Percentiles rank a stretch among this genome's conserved stretches.
phyloP scores from a whole-genome alignment of 2,888 invertebrate genomes.

The Mimas tiliae region DNA sequence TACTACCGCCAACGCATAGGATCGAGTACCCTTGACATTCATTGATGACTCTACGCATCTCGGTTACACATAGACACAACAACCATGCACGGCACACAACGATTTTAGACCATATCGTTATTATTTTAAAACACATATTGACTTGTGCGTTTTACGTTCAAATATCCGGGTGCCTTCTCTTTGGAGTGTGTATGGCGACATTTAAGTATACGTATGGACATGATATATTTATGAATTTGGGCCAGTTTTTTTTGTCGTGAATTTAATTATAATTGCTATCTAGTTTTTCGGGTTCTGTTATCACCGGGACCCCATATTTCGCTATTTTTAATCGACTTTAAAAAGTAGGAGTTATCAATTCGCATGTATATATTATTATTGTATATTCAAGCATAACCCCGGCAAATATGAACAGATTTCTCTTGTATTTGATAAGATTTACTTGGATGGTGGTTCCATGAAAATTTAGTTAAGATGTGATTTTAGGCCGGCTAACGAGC shows the following conservation, averaged over 20 bases:
- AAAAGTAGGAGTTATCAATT: no score
- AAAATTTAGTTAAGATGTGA: no score
- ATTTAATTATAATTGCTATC: slow-evolving; percentile 30
- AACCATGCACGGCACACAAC: slow-evolving; percentile 20
- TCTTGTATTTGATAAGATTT: no score
- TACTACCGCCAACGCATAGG: slow-evolving; percentile 43
- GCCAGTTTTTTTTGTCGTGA: slow-evolving; percentile 36
- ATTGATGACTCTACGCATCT: slow-evolving; percentile 40
- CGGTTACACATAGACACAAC: slow-evolving; percentile 39
- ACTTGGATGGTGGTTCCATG: no score
- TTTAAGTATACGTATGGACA: slow-evolving; percentile 38
- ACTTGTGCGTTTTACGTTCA: slow-evolving; percentile 11
- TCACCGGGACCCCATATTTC: background rate
- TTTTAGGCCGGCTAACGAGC: no score
- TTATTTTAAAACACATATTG: slow-evolving; percentile 36
- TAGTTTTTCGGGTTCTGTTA: background rate
- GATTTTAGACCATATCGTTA: slow-evolving; percentile 32
- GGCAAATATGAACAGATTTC: no score
- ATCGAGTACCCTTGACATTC: slow-evolving; percentile 68
- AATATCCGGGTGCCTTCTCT: slow-evolving; percentile 50
- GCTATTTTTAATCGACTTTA: no score
- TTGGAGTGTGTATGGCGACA: slow-evolving; percentile 41
- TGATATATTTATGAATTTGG: slow-evolving; percentile 41
- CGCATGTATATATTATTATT: no score
- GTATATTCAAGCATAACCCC: no score